Evolutionary conservation across 2,797 vertebrate species (phyloP).

Genomic region (Spondyliosoma cantharus): DNA sequence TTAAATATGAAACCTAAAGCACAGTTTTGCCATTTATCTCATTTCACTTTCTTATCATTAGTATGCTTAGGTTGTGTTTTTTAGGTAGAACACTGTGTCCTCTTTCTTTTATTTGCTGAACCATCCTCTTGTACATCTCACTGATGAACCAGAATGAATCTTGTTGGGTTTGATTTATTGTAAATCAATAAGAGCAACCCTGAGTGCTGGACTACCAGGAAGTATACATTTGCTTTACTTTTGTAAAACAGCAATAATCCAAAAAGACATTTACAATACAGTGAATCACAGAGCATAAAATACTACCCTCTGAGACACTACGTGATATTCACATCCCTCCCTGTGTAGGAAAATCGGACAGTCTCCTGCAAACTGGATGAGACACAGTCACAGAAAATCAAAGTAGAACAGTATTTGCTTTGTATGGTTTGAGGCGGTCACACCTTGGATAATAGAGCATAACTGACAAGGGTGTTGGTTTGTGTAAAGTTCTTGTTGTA

Average conservation of each 20-base stretch:
- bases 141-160: conserved; percentile 8
- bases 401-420: conserved; percentile 46
- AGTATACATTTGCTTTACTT: conserved; percentile 15
- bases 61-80: neutral
- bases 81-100: neutral
- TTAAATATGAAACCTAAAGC: neutral
- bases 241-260: conserved; percentile 9
- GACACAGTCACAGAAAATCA: conserved; percentile 52
- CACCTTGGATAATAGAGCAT: conserved; percentile 55
- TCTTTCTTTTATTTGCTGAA: conserved; percentile 1
- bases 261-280: neutral
- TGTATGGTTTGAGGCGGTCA: conserved; percentile 51
- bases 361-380: conserved; percentile 44
- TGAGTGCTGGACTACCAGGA: conserved; percentile 9
- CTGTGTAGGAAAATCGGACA: conserved; percentile 18
- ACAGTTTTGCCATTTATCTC: neutral
- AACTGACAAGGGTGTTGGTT: conserved; percentile 58
- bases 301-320: neutral
- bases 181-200: conserved; percentile 38
- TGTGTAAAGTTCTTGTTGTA: conserved; percentile 4
- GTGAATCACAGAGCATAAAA: conserved; percentile 3
- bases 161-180: conserved; percentile 10
- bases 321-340: conserved; percentile 7
- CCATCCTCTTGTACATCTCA: conserved; percentile 3
- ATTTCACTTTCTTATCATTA: neutral